These are phyloP conservation scores for Pachymerium ferrugineum DNA, from an alignment of 2,888 invertebrate species.

Conservation along the genomic window DNA sequence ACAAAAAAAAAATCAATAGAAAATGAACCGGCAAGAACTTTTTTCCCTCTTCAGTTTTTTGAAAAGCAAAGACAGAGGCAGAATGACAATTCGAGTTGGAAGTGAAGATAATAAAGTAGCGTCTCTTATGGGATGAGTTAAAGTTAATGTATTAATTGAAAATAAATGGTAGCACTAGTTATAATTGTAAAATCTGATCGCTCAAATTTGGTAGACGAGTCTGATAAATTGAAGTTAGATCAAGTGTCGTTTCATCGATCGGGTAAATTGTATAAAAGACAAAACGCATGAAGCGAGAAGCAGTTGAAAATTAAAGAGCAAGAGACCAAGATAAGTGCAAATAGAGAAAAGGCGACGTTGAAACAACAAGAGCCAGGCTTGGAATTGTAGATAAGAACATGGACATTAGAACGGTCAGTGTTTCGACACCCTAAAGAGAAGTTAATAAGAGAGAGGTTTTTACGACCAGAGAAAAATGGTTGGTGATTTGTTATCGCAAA, in stretches of 20 bases:
- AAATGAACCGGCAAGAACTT: conserved; percentile 14
- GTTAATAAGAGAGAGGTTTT: neutral
- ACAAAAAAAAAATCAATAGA: conserved; percentile 16
- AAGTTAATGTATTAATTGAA: neutral
- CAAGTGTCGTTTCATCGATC: conserved; percentile 11
- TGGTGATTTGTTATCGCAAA: conserved; percentile 17
- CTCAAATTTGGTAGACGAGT: neutral
- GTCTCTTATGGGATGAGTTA: neutral
- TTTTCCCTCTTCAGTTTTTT: neutral
- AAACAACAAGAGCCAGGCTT: too few species aligned
- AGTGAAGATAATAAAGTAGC: neutral
- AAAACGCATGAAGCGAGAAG: neutral
- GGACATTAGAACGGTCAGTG: too few species aligned
- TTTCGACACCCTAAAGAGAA: too few species aligned
- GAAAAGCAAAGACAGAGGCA: conserved; percentile 9
- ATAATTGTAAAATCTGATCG: neutral
- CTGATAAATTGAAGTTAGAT: neutral
- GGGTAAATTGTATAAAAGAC: neutral
- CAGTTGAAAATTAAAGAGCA: too few species aligned
- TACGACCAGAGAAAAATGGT: neutral
- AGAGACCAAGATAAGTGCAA: too few species aligned
- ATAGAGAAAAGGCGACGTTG: too few species aligned
- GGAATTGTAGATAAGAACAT: too few species aligned
- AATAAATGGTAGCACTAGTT: neutral
- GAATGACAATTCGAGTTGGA: conserved; percentile 7